Evolutionary conservation across 2,113 vertebrate genomes (phyloP).

Genomic region (Cyrtonyx montezumae): DNA sequence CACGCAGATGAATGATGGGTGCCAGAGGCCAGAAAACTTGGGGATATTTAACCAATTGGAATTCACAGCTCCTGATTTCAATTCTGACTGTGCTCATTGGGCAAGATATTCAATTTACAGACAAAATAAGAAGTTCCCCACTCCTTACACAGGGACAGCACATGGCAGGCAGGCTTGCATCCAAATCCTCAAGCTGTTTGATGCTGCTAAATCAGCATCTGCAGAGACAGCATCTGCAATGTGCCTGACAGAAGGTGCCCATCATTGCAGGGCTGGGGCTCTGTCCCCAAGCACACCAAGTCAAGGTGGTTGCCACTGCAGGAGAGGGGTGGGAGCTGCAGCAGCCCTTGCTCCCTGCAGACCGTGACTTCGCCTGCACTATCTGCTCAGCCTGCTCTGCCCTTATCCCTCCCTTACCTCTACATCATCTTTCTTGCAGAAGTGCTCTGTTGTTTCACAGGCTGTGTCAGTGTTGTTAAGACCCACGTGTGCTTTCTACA

Average conservation of each 20-base stretch:
- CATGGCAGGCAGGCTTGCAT: neutral
- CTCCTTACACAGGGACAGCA: neutral
- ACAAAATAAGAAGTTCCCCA: neutral
- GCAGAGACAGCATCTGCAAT: neutral
- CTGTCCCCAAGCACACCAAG: rapidly evolving
- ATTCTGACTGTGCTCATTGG: neutral
- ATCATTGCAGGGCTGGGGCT: rapidly evolving
- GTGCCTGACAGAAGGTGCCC: neutral
- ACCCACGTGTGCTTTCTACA: neutral
- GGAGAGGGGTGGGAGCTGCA: neutral
- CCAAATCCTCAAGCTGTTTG: neutral
- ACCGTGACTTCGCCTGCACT: rapidly evolving
- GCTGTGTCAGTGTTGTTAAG: neutral
- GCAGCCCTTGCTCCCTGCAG: neutral
- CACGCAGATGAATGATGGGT: neutral
- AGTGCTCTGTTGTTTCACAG: neutral
- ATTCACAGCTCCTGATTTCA: constrained; percentile 14
- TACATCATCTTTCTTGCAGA: neutral
- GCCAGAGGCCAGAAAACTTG: neutral
- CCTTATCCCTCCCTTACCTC: neutral
- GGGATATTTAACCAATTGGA: neutral
- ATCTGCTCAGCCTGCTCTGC: neutral
- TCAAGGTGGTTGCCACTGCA: neutral
- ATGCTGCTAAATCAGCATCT: neutral
- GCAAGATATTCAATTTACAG: neutral